Evolutionary conservation across 1,140 invertebrate species (phyloP), one percentile per base, ranked within the genome.

Genomic region (Prorops nasuta): DNA sequence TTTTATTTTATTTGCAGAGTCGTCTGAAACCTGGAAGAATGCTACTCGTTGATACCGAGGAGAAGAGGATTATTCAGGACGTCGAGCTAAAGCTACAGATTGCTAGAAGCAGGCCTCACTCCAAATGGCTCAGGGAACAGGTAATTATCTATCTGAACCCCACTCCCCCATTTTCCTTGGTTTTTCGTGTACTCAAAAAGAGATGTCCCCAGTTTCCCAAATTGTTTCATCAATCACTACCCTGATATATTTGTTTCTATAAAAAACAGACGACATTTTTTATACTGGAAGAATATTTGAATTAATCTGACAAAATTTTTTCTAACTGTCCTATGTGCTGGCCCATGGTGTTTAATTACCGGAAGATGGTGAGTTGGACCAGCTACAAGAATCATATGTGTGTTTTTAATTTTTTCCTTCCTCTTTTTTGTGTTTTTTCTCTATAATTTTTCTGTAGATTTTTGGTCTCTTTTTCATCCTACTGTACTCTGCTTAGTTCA

Each of bases 21-120:
- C 91, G 97, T 49, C 82, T 99, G 67, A 96, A 98, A 77, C 97
- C 97, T 2, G 97, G 97, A 2, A 84, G 96, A 57, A 98, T 99
- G 96, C 81, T 99, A 65, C 78, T 99, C 48, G 94, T 99, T 49
- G 97, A 99, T 73, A 98, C 96, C 0, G 77, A 88, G 58, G 86
- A 91, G 63, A 90, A 96, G 76, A 83, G 84, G 49, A 90, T 98
- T 55, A 97, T 96, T 57, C 87, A 92, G 69, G 97, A 99, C 74
- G 90, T 98, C 44, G 91, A 95, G 62, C 77, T 99, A 15, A 99
- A 99, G 79, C 70, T 86, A 49, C 71, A 89, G 28, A 96, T 99
- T 60, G 88, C 95, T 9, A 81, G 82, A 55, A 89, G 88, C 55
- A 81, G 96, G 40, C 94, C 95, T 10, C 91, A 98, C 68, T 88